Percentiles rank a stretch among this genome's conserved stretches.
phyloP scores from a whole-genome alignment of 2,797 vertebrate species.

The Phataginus tetradactyla region DNA sequence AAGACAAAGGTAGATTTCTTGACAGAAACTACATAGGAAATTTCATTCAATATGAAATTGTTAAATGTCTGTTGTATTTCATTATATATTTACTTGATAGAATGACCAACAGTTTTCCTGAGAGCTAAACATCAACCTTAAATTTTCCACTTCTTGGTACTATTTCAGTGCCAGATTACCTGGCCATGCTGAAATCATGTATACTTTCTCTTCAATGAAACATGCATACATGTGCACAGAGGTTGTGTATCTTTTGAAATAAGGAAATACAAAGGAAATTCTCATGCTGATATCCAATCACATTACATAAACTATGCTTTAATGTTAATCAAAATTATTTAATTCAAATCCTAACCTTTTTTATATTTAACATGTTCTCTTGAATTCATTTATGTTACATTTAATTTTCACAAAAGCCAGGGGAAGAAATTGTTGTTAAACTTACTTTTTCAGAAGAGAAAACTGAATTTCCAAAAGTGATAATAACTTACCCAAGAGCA shows the following conservation, averaged over 20 bases:
- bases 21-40: not conserved
- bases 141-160: not conserved
- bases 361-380: not conserved
- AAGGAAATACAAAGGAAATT: conserved; percentile 15
- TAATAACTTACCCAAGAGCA: not conserved
- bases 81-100: not conserved
- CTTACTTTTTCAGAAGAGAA: not conserved
- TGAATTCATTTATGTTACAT: not conserved
- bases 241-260: not conserved
- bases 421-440: not conserved
- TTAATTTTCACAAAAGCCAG: not conserved
- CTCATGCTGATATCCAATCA: not conserved
- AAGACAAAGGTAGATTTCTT: not conserved
- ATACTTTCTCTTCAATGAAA: not conserved
- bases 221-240: not conserved
- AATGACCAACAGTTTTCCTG: not conserved
- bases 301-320: not conserved
- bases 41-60: not conserved
- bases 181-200: not conserved
- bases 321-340: not conserved
- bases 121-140: not conserved
- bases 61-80: not conserved
- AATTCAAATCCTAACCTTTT: not conserved
- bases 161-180: not conserved
- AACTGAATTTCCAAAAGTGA: not conserved